These are phyloP conservation scores for Spinus olivaceus DNA, from an alignment of 2,797 vertebrate species.

Conservation along the genomic window DNA sequence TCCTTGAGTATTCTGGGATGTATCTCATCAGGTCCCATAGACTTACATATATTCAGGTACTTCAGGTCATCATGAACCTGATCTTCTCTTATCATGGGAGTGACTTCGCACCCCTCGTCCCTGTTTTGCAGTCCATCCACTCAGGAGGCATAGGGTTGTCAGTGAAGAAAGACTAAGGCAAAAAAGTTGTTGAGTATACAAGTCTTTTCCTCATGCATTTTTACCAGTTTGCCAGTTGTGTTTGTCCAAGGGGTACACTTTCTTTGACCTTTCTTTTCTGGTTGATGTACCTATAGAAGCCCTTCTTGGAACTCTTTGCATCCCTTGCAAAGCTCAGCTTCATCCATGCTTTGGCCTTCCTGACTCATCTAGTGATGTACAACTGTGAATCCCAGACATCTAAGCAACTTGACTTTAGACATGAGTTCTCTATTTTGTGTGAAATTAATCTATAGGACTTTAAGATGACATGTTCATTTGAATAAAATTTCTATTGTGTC, in stretches of 20 bases:
- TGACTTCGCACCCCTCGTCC: neutral
- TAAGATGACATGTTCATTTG: neutral
- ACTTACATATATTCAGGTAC: neutral
- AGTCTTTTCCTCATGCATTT: fast-evolving
- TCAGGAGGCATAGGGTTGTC: neutral
- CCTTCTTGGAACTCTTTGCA: neutral
- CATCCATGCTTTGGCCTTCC: neutral
- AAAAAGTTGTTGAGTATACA: neutral
- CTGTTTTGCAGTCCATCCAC: neutral
- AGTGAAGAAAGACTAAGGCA: neutral
- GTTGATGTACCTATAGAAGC: neutral
- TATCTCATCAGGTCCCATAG: neutral
- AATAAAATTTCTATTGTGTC: constrained; percentile 55
- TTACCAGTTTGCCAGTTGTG: neutral
- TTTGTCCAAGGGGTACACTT: neutral
- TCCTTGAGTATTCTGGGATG: neutral
- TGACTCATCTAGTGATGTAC: neutral
- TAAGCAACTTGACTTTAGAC: neutral
- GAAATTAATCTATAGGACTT: neutral
- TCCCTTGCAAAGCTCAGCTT: neutral
- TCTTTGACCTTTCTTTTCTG: neutral
- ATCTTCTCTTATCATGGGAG: neutral
- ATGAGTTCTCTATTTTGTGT: neutral
- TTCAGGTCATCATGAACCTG: neutral
- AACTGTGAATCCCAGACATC: neutral